A percentile compares a stretch with the other conserved stretches of the same genome.
Conservation (phyloP, 2,888 invertebrate species). For the Lithophane semibrunnea region DNA sequence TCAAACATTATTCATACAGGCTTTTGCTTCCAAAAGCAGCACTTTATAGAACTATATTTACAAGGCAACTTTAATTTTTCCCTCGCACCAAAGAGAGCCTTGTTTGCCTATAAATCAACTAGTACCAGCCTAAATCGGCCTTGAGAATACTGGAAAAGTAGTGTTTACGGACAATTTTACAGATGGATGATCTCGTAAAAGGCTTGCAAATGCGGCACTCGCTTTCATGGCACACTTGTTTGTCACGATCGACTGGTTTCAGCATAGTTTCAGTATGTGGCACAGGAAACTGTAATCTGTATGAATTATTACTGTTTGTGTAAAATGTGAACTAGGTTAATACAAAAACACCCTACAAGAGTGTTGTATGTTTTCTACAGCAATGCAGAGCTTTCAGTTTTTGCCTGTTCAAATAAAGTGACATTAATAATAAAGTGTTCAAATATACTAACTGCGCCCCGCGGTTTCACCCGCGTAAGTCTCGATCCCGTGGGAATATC, state of each 20-base stretch:
- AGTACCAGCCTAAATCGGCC: not conserved
- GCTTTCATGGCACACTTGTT: constrained; percentile 21
- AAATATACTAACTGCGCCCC: no score
- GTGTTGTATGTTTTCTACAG: not conserved
- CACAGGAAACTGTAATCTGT: not conserved
- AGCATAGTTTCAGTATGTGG: constrained; percentile 23
- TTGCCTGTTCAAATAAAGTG: not conserved
- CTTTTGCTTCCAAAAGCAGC: not conserved
- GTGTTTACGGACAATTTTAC: constrained; percentile 43
- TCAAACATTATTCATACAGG: not conserved
- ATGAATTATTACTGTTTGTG: not conserved
- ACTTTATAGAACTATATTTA: constrained; percentile 16
- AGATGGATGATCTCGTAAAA: constrained; percentile 35
- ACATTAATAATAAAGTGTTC: no score
- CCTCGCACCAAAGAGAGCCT: constrained; percentile 1
- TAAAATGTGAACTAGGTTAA: not conserved
- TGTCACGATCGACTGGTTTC: not conserved
- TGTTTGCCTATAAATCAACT: constrained; percentile 35
- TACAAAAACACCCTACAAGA: not conserved
- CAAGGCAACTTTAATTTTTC: not conserved
- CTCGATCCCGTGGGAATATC: no score
- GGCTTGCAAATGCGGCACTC: constrained; percentile 28
- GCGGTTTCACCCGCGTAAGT: no score
- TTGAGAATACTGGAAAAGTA: constrained; percentile 18
- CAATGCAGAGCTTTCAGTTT: not conserved